These are phyloP conservation scores for Oophaga pumilio DNA, from an alignment of 2,113 vertebrate genomes.

Conservation along the genomic window DNA sequence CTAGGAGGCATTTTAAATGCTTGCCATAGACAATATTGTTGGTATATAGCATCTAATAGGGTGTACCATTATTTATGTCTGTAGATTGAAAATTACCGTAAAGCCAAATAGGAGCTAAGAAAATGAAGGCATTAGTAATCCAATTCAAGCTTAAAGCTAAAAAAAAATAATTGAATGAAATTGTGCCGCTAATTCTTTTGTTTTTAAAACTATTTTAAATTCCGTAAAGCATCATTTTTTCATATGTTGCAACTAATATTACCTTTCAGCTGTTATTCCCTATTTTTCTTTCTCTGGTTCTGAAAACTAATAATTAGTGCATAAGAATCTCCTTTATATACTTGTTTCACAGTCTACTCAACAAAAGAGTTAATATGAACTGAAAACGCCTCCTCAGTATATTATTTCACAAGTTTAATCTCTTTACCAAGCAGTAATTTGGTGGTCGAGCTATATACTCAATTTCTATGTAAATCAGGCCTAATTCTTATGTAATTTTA, in stretches of 20 bases:
- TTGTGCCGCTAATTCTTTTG: neutral
- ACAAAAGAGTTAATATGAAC: slow-evolving; percentile 35
- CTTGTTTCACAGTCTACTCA: neutral
- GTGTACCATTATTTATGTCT: too few species aligned
- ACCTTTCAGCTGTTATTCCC: neutral
- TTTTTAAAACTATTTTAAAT: neutral
- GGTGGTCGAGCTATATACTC: slow-evolving; percentile 56
- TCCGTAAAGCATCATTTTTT: neutral
- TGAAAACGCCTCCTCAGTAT: slow-evolving; percentile 29
- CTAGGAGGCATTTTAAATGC: too few species aligned
- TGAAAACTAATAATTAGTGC: neutral
- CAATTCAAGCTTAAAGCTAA: neutral
- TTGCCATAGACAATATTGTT: too few species aligned
- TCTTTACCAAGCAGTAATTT: slow-evolving; percentile 55
- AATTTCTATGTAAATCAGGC: slow-evolving; percentile 59
- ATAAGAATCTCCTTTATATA: neutral
- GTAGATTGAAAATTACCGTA: too few species aligned
- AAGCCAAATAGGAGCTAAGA: too few species aligned
- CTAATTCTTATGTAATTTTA: slow-evolving; percentile 59
- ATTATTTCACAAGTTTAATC: slow-evolving; percentile 55
- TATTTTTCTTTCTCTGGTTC: neutral
- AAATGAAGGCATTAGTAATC: too few species aligned
- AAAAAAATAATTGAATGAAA: neutral
- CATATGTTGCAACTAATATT: neutral
- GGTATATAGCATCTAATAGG: too few species aligned